Base-by-base conservation (phyloP, 2,888 invertebrate species). In the Heliconius sara region DNA sequence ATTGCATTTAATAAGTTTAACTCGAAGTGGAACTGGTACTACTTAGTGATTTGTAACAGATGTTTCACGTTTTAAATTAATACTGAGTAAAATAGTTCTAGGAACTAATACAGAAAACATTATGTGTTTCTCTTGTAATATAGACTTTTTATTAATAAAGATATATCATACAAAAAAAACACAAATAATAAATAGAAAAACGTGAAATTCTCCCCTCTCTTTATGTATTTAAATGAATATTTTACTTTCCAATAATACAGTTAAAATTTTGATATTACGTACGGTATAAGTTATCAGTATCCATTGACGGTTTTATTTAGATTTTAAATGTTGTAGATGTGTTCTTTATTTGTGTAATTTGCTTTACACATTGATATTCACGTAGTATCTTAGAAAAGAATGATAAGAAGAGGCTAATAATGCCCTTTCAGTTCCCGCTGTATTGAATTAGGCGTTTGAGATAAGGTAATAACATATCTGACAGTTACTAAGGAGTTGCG, bases 1-100 rank as follows among this genome's bases (percentile, higher is more conserved):
- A 85, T 86, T 84, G 87, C 83, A 83, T 83, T 84, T 87, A 87
- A 88, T 88, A 88, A 84, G 90, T 89, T 88, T 87, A 88, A 85
- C 85, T 81, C 77, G 84, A 73, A 76, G 77, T 80, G 78, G 43
- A 71, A 67, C 79, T 77, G 76, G 63, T 47, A 65, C 75, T 75
- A 65, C 65, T 75, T 75, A 70, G 73, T 78, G 80, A 78, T 39
- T 78, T 52, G 79, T 81, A 79, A 71, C 79, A 79, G 73, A 83
- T 78, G 73, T 76, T 71, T 79, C 78, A 27, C 30, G 68, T 65
- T 67, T 66, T 60, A 65, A 70, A 78, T 74, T 68, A 76, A 25
- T 72, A 16, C n/a, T 22, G 60, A 60, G 70, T 71, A 63, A 60
- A 71, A 67, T 76, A 67, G n/a, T 77, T 77, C 43, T 63, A 63